Conservation (phyloP, 2,113 vertebrate species). For the Castor canadensis region DNA sequence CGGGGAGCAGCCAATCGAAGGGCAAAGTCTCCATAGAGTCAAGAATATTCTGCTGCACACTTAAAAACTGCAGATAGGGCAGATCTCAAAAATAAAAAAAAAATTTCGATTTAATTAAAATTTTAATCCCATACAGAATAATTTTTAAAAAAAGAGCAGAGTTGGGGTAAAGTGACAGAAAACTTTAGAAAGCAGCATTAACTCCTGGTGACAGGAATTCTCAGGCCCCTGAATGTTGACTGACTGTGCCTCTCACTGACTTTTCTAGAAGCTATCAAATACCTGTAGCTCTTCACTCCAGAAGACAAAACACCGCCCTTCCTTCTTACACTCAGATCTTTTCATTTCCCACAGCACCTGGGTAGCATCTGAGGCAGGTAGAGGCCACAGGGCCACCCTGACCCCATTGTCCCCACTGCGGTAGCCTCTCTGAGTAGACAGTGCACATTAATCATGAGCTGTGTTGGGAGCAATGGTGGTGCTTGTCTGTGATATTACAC, state of each 20-base stretch:
- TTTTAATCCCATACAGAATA: not conserved
- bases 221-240: not conserved
- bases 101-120: not conserved
- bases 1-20: not conserved
- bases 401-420: not conserved
- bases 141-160: not conserved
- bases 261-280: not conserved
- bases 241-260: not conserved
- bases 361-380: not conserved
- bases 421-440: not conserved
- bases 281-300: not conserved
- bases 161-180: too few species aligned
- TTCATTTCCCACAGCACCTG: not conserved
- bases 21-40: too few species aligned
- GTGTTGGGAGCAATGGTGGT: not conserved
- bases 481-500: not conserved
- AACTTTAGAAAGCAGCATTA: fast-evolving
- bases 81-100: too few species aligned
- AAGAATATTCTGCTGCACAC: too few species aligned
- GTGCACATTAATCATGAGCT: fast-evolving
- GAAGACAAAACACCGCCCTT: not conserved
- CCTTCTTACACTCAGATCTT: not conserved
- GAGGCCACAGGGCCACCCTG: not conserved
- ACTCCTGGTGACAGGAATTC: fast-evolving
- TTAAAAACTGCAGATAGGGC: not conserved